These are phyloP conservation scores for Maccullochella peelii DNA, from an alignment of 2,113 vertebrate genomes.

Conservation along the genomic window DNA sequence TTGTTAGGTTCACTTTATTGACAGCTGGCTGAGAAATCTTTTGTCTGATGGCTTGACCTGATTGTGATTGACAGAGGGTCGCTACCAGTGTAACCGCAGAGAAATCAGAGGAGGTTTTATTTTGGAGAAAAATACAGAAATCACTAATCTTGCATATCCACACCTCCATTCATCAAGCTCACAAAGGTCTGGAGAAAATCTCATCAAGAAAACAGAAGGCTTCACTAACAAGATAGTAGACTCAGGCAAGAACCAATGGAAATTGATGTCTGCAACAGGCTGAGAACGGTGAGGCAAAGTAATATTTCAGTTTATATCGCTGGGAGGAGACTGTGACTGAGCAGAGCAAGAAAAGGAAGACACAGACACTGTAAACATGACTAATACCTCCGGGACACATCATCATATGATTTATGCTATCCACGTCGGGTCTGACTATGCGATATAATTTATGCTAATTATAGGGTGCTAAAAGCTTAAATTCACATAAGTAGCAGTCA, in stretches of 20 bases:
- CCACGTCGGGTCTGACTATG: constrained; percentile 34
- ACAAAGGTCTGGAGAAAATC: constrained; percentile 43
- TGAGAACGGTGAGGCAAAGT: constrained; percentile 25
- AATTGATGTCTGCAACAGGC: constrained; percentile 46
- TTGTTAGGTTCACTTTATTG: constrained; percentile 2
- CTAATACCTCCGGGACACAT: constrained; percentile 56
- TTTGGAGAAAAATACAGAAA: constrained; percentile 8
- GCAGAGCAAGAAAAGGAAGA: constrained; percentile 51
- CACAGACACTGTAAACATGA: constrained; percentile 51
- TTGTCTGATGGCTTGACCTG: constrained; percentile 14
- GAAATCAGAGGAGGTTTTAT: constrained; percentile 10
- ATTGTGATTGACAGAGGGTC: constrained; percentile 20
- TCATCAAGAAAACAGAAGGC: constrained; percentile 35
- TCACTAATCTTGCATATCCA: constrained; percentile 18
- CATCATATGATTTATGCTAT: constrained; percentile 62
- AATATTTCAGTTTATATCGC: constrained; percentile 24
- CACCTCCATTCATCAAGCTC: constrained; percentile 41
- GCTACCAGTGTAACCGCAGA: constrained; percentile 12
- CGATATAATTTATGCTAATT: constrained; percentile 59
- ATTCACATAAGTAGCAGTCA: constrained; percentile 33
- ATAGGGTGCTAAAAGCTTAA: constrained; percentile 55
- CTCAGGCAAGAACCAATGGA: constrained; percentile 25
- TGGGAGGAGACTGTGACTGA: constrained; percentile 47
- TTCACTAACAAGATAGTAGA: constrained; percentile 49
- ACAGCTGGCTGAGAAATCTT: constrained; percentile 26